A percentile compares a stretch with the other conserved stretches of the same genome.
Evolutionary conservation across 2,113 vertebrate genomes (phyloP).

Genomic region (Micronycteris hirsuta): DNA sequence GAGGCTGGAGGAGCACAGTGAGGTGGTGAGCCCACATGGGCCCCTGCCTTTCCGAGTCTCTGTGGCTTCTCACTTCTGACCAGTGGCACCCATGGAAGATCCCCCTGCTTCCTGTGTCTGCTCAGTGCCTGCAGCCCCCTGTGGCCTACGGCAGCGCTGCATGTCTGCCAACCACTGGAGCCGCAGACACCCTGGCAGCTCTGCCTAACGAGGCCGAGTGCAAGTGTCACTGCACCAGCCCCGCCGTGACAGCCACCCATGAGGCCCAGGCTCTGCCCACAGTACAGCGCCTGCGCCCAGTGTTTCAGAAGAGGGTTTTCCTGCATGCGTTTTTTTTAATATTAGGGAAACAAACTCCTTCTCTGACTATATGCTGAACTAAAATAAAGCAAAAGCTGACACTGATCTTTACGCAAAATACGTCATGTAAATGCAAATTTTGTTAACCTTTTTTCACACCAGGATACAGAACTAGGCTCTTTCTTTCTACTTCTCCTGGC

Average conservation of each 20-base stretch:
- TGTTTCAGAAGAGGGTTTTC: neutral
- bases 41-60: neutral
- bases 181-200: neutral
- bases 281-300: fast-evolving
- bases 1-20: neutral
- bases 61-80: neutral
- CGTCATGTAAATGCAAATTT: neutral
- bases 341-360: neutral
- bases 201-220: neutral
- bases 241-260: fast-evolving
- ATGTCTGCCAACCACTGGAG: neutral
- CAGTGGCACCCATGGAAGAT: fast-evolving
- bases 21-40: fast-evolving
- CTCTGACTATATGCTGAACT: neutral
- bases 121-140: neutral
- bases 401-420: neutral
- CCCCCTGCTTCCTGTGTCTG: fast-evolving
- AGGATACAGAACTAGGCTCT: neutral
- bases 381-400: neutral
- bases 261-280: fast-evolving
- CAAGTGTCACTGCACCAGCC: no score
- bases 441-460: neutral
- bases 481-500: neutral
- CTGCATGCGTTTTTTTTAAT: neutral
- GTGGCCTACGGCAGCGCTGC: neutral